phyloP scores from a whole-genome alignment of 2,113 vertebrate genomes.

The Meriones unguiculatus region DNA sequence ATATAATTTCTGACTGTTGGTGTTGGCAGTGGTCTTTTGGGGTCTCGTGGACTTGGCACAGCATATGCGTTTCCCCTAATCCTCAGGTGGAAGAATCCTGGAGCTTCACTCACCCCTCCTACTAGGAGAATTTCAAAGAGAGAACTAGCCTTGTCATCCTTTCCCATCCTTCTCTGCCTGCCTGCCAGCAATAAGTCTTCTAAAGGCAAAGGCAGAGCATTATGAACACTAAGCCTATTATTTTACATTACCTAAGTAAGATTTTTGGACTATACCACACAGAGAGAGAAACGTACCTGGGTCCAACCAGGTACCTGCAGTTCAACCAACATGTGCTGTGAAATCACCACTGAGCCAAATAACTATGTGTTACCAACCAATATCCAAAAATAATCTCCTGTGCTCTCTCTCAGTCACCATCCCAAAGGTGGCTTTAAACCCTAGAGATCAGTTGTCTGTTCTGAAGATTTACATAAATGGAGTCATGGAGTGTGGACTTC shows the following conservation, averaged over 20 bases:
- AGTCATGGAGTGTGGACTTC: background rate
- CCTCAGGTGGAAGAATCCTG: background rate
- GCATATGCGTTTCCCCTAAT: background rate
- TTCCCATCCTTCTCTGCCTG: background rate
- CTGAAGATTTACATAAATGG: background rate
- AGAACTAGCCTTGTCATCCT: background rate
- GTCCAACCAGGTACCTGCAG: background rate
- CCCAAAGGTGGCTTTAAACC: constrained; percentile 2
- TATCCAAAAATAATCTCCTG: background rate
- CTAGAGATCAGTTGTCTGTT: background rate
- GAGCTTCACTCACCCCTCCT: background rate
- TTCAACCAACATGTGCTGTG: background rate
- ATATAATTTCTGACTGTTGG: no score
- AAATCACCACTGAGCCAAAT: background rate
- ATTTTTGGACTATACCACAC: background rate
- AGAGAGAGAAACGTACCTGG: background rate
- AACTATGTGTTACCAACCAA: constrained; percentile 4
- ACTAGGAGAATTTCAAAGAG: background rate
- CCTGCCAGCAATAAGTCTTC: background rate
- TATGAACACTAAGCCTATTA: background rate
- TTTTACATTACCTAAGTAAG: constrained; percentile 14
- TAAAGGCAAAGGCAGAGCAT: background rate
- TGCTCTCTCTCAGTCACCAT: background rate
- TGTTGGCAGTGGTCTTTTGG: no score
- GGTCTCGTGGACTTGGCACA: no score